phyloP scores from a whole-genome alignment of 2,888 invertebrate species.

The Yponomeuta sedellus region DNA sequence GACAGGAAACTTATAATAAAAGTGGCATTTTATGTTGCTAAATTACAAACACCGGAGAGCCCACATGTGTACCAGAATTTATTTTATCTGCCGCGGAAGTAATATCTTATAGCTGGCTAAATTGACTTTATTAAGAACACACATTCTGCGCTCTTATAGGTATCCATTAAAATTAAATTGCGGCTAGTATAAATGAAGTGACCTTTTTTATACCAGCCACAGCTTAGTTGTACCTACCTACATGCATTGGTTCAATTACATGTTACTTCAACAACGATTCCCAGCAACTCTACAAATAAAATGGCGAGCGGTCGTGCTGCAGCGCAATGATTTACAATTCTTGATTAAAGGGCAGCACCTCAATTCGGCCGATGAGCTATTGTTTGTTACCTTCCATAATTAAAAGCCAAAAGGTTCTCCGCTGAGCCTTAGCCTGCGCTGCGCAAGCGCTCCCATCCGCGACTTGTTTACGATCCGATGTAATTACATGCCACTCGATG shows the following conservation, averaged over 20 bases:
- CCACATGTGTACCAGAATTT: background rate
- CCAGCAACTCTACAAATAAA: conserved; percentile 11
- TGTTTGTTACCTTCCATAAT: conserved; percentile 49
- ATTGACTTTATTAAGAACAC: background rate
- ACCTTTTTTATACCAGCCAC: background rate
- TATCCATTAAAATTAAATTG: background rate
- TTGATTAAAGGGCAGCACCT: conserved; percentile 54
- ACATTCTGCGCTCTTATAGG: background rate
- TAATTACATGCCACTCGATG: conserved; percentile 42
- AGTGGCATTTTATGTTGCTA: conserved; percentile 9
- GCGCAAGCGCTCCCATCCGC: background rate
- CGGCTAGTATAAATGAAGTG: background rate
- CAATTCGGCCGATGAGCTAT: conserved; percentile 35
- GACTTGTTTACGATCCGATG: conserved; percentile 44
- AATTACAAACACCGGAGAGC: background rate
- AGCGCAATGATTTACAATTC: conserved; percentile 44
- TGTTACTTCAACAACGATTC: background rate
- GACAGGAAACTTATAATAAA: conserved; percentile 17
- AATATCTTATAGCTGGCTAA: background rate
- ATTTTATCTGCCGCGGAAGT: background rate
- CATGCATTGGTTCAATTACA: background rate
- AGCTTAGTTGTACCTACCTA: background rate
- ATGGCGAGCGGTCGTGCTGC: background rate
- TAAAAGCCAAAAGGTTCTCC: conserved; percentile 58
- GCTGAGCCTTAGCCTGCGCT: conserved; percentile 22